Evolutionary conservation across 2,888 invertebrate species (phyloP).

Genomic region (Vesta saturnalis): DNA sequence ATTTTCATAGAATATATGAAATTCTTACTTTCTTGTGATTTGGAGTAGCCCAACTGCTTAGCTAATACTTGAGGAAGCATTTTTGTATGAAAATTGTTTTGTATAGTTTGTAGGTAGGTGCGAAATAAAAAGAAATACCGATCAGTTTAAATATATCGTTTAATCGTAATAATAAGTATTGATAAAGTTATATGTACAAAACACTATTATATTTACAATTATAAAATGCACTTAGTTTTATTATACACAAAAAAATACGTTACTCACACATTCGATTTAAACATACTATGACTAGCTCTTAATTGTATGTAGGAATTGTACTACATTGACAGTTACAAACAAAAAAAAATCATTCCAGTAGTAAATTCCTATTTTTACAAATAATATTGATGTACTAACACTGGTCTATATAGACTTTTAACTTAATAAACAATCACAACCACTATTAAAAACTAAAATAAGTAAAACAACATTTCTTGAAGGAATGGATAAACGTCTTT

Average conservation of each 20-base stretch:
- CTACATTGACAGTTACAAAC: slow-evolving; percentile 41
- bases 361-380: slow-evolving; percentile 4
- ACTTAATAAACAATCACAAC: slow-evolving; percentile 45
- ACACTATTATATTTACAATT: slow-evolving; percentile 60
- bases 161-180: slow-evolving; percentile 61
- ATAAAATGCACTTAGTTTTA: slow-evolving; percentile 58
- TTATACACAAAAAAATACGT: slow-evolving; percentile 53
- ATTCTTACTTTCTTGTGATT: too few species aligned
- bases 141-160: slow-evolving; percentile 54
- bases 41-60: too few species aligned
- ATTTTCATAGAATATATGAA: too few species aligned
- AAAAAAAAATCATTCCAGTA: slow-evolving; percentile 16
- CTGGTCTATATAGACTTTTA: slow-evolving; percentile 20
- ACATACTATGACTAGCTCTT: slow-evolving; percentile 61
- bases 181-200: slow-evolving; percentile 62
- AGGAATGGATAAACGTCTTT: slow-evolving; percentile 30
- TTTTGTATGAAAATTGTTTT: too few species aligned
- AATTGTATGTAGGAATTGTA: slow-evolving; percentile 53
- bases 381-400: slow-evolving; percentile 25
- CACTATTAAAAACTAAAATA: slow-evolving; percentile 34
- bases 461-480: slow-evolving; percentile 38
- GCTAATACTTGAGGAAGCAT: too few species aligned
- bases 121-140: background rate
- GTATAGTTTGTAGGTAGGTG: too few species aligned
- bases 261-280: slow-evolving; percentile 54